Base-by-base conservation (phyloP, 2,888 invertebrate species). In the Harpalus rufipes region DNA sequence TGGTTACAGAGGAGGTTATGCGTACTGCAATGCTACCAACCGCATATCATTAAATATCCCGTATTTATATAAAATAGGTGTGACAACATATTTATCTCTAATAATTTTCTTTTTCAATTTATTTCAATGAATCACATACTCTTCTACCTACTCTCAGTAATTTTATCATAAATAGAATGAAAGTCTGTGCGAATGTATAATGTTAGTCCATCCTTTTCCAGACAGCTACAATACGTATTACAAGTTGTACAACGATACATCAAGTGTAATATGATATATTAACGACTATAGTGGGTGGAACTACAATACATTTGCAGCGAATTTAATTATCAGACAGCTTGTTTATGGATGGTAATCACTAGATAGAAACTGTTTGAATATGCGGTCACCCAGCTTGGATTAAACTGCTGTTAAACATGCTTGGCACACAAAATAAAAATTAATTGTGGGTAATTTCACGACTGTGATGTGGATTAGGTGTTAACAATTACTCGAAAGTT, bases 211-310 rank as follows among this genome's bases (percentile, higher is more conserved):
- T 76, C 16, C 25, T 7, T 6, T 16, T 18, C 6, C n/a, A 21
- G 51, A 56, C 76, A 76, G 76, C 44, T 76, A 44, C 56, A 76
- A 44, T 76, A 51, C 76, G n/a, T 32, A 76, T 76, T 76, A 76
- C 56, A 51, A 44, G 76, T 21, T 51, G 7, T 51, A 18, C 16
- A 14, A 76, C 76, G n/a, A 76, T 76, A 41, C 51, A 76, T 76
- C 76, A 74, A 44, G 8, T 44, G 76, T 76, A 76, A 76, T 76
- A 51, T 76, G 76, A 76, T 76, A 76, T 76, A 76, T 76, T 44
- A 18, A 76, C 18, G 25, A 7, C 18, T n/a, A 16, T 0, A 1
- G 18, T 76, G 18, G 18, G 76, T 18, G 44, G 41, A 16, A 56
- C 18, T 4, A 32, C 32, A 21, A 25, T 68, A 12, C 32, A 21